Conservation (phyloP, 2,888 invertebrate species). For the Emmelina monodactyla region DNA sequence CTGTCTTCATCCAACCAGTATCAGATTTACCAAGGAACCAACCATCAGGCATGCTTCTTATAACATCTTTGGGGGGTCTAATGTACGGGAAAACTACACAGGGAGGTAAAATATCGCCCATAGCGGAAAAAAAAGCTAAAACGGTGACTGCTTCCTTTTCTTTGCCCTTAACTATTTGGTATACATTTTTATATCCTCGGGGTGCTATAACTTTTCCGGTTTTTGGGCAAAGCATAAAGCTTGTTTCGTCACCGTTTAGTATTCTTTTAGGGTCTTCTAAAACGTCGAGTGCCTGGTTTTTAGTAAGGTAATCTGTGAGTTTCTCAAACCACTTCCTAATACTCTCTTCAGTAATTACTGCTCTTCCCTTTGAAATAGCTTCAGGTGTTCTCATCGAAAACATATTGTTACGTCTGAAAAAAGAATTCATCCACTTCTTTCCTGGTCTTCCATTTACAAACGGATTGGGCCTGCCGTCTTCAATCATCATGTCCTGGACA, state of each 20-base stretch:
- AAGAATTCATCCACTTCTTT: too few relatives aligned
- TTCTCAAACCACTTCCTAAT: neutral
- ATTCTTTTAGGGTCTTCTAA: neutral
- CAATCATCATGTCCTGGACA: too few relatives aligned
- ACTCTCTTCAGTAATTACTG: neutral
- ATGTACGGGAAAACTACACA: constrained; percentile 15
- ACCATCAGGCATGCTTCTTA: constrained; percentile 8
- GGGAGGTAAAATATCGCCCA: constrained; percentile 15
- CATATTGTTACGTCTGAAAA: too few relatives aligned
- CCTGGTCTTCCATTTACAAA: too few relatives aligned
- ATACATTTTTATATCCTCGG: constrained; percentile 17
- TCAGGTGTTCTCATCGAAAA: neutral
- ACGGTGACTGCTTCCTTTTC: constrained; percentile 19
- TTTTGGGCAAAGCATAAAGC: constrained; percentile 15
- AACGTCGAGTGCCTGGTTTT: neutral
- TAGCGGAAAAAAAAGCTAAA: constrained; percentile 15
- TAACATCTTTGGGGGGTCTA: constrained; percentile 13
- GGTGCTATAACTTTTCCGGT: constrained; percentile 17
- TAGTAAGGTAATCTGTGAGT: neutral
- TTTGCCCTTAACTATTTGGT: constrained; percentile 14
- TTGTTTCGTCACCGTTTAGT: neutral
- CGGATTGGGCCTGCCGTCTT: too few relatives aligned
- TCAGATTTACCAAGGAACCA: constrained; percentile 13
- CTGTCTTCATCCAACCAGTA: constrained; percentile 12
- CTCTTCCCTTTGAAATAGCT: neutral